Percentiles rank a stretch among this genome's conserved stretches.
phyloP scores from a whole-genome alignment of 2,888 invertebrate species.

The Andrena dorsata region DNA sequence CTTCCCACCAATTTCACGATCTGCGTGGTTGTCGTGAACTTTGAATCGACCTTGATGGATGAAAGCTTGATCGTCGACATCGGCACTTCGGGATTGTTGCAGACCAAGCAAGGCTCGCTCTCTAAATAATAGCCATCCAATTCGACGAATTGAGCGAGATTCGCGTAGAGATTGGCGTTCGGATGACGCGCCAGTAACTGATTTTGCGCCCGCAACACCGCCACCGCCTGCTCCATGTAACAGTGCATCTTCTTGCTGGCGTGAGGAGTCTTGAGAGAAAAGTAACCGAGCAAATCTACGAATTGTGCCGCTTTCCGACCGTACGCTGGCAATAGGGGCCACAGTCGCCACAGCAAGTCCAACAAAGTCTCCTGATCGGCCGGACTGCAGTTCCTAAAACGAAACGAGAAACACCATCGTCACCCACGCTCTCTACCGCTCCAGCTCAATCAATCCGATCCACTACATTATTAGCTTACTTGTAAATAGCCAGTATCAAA shows the following conservation, averaged over 20 bases:
- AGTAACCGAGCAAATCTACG: constrained; percentile 97
- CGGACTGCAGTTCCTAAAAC: constrained; percentile 90
- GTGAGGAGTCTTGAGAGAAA: constrained; percentile 94
- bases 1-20: constrained; percentile 98
- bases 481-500: constrained; percentile 93
- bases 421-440: neutral
- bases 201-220: constrained; percentile 95
- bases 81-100: constrained; percentile 98
- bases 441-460: neutral
- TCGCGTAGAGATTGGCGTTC: constrained; percentile 96
- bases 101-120: constrained; percentile 98
- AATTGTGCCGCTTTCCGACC: constrained; percentile 98
- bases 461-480: constrained; percentile 84
- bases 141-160: constrained; percentile 96
- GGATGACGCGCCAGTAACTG: constrained; percentile 95
- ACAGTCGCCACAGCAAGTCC: constrained; percentile 95
- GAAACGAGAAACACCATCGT: neutral
- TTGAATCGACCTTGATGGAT: constrained; percentile 97
- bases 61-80: constrained; percentile 96
- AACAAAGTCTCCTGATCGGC: constrained; percentile 92
- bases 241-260: constrained; percentile 89
- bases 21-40: constrained; percentile 99
- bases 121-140: constrained; percentile 98
- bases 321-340: constrained; percentile 95
- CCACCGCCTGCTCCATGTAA: constrained; percentile 94